phyloP scores from a whole-genome alignment of 2,888 invertebrate species.

The Iphiclides podalirius region DNA sequence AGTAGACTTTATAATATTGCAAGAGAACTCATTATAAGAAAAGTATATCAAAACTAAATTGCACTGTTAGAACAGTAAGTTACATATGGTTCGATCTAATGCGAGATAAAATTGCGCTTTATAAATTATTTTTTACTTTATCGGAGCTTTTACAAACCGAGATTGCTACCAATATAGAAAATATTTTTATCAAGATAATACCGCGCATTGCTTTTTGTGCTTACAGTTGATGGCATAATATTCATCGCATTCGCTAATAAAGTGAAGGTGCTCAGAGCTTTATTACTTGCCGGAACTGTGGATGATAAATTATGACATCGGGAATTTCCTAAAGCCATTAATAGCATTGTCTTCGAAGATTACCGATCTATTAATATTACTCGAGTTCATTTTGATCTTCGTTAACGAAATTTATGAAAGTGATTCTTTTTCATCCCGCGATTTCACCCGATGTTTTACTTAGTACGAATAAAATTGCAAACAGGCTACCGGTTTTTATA shows the following conservation, averaged over 20 bases:
- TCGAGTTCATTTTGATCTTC: conserved; percentile 27
- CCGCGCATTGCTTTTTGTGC: background rate
- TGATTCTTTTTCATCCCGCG: conserved; percentile 35
- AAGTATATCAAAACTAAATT: too few relatives aligned
- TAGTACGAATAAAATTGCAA: too few relatives aligned
- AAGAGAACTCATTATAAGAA: too few relatives aligned
- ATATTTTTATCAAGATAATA: background rate
- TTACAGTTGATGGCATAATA: conserved; percentile 4
- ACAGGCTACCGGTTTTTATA: too few relatives aligned
- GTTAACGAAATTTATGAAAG: conserved; percentile 44
- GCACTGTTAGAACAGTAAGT: too few relatives aligned
- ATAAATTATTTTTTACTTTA: too few relatives aligned
- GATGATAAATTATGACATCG: conserved; percentile 33
- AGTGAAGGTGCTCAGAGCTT: conserved; percentile 26
- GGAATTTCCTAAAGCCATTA: conserved; percentile 26
- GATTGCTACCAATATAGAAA: too few relatives aligned
- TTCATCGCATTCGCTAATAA: conserved; percentile 15
- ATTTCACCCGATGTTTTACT: background rate
- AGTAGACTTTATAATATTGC: too few relatives aligned
- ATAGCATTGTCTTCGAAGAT: conserved; percentile 30
- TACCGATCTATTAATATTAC: conserved; percentile 45
- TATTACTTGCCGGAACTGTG: conserved; percentile 29
- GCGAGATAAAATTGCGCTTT: too few relatives aligned
- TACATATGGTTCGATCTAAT: too few relatives aligned
- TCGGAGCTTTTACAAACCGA: too few relatives aligned